Evolutionary conservation across 2,113 vertebrate genomes (phyloP).

Genomic region (Damaliscus lunatus): DNA sequence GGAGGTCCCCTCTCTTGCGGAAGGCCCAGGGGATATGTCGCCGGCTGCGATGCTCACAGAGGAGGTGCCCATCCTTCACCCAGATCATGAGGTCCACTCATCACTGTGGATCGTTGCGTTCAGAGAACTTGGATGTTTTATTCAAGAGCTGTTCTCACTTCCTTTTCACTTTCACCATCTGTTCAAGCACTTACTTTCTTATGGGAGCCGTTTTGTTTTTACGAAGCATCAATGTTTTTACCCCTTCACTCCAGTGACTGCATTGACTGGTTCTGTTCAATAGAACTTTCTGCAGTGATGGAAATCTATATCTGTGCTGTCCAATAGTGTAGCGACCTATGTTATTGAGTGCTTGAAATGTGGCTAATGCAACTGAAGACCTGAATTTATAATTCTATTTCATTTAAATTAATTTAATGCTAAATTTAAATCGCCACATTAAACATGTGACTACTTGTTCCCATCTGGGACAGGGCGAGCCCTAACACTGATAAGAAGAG

Average conservation of each 20-base stretch:
- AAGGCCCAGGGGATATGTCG: background rate
- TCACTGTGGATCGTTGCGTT: background rate
- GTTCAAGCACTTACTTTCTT: background rate
- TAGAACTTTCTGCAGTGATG: background rate
- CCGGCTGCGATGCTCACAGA: background rate
- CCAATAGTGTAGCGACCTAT: accelerated
- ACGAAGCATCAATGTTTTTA: background rate
- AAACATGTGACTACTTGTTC: background rate
- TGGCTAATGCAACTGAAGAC: background rate
- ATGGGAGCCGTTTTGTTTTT: background rate
- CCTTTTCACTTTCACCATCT: background rate
- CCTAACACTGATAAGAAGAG: background rate
- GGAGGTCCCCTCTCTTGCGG: background rate
- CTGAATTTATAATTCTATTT: background rate
- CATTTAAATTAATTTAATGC: background rate
- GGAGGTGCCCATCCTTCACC: background rate
- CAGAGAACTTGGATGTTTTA: background rate
- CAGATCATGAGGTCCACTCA: background rate
- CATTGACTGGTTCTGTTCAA: background rate
- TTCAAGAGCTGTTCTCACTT: background rate
- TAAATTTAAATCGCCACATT: background rate
- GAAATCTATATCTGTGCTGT: background rate
- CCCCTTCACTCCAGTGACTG: background rate
- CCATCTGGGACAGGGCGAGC: background rate
- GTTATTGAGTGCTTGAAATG: background rate